A percentile compares a stretch with the other conserved stretches of the same genome.
These are phyloP conservation scores for Zelleria hepariella DNA, from an alignment of 2,888 invertebrate genomes.

Conservation along the genomic window DNA sequence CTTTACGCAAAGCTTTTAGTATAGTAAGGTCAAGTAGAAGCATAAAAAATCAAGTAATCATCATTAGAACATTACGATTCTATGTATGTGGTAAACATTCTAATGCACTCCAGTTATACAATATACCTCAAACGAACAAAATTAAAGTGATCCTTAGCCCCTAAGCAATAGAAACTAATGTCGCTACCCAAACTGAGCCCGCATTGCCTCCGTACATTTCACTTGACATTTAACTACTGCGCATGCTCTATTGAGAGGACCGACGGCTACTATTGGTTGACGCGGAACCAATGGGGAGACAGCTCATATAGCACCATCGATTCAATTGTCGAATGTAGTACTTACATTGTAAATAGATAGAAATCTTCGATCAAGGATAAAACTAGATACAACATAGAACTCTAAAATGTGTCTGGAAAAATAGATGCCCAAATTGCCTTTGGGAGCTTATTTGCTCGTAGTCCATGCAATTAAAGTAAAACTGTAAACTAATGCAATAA, in stretches of 20 bases:
- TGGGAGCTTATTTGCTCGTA: too few species aligned
- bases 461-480: too few species aligned
- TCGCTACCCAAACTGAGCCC: neutral
- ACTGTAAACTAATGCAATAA: too few species aligned
- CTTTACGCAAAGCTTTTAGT: too few species aligned
- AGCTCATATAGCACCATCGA: conserved; percentile 41
- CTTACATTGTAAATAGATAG: neutral
- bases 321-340: conserved; percentile 32
- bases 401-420: too few species aligned
- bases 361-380: too few species aligned
- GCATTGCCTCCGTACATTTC: neutral
- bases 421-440: too few species aligned
- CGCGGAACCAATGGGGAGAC: conserved; percentile 32
- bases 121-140: neutral
- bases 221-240: conserved; percentile 10
- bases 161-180: neutral
- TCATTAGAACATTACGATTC: too few species aligned
- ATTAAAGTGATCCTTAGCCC: neutral
- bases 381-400: too few species aligned
- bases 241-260: conserved; percentile 29
- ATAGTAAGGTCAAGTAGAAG: too few species aligned
- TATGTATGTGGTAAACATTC: too few species aligned
- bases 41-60: too few species aligned
- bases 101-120: neutral
- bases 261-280: conserved; percentile 35